These are phyloP conservation scores for Oenanthe oenanthe DNA, from an alignment of 2,113 vertebrate genomes.

Conservation along the genomic window DNA sequence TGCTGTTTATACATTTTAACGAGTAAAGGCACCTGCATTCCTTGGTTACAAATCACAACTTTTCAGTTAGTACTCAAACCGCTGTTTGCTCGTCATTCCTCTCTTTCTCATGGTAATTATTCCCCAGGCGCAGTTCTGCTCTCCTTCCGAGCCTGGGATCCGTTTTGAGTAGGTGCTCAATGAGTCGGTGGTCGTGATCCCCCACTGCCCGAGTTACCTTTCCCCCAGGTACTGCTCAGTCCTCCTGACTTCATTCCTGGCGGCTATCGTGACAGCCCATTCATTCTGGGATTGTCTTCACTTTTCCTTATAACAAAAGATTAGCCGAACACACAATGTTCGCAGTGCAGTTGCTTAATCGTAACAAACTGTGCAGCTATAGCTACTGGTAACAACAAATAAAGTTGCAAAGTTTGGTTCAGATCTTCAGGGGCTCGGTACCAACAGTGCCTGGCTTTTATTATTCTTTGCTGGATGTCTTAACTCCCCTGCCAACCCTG, in stretches of 20 bases:
- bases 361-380: background rate
- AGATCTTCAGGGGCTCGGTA: background rate
- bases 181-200: background rate
- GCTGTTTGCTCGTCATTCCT: background rate
- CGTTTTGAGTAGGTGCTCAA: fast-evolving
- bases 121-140: background rate
- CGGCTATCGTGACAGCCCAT: background rate
- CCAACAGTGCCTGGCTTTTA: background rate
- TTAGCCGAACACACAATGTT: no score
- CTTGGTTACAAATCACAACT: background rate
- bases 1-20: fast-evolving
- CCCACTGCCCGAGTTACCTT: background rate
- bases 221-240: background rate
- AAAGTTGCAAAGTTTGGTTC: background rate
- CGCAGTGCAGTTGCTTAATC: background rate
- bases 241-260: background rate
- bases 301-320: background rate
- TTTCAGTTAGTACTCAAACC: background rate
- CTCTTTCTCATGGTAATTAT: background rate
- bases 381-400: background rate
- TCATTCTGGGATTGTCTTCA: no score
- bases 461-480: background rate
- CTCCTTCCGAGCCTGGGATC: background rate
- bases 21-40: background rate
- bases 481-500: background rate